A percentile compares a stretch with the other conserved stretches of the same genome.
Evolutionary conservation across 2,888 invertebrate genomes (phyloP).

Genomic region (Phania funesta): DNA sequence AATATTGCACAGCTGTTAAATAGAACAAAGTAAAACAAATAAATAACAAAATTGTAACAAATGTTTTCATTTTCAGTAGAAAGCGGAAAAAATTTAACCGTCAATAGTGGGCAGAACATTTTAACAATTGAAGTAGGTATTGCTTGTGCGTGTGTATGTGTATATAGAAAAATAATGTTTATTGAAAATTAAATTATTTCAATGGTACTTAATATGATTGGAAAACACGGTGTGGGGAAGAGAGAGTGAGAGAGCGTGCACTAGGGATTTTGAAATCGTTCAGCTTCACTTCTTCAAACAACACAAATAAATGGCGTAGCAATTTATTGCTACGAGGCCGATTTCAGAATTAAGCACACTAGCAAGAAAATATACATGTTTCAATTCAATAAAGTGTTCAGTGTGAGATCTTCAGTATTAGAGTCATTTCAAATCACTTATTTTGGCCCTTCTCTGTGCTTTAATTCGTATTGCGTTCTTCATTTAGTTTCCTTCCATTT

Average conservation of each 20-base stretch:
- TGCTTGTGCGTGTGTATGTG: neutral
- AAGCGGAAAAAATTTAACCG: slow-evolving; percentile 1
- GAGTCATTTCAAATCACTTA: no score
- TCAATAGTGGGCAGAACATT: slow-evolving; percentile 24
- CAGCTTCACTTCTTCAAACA: slow-evolving; percentile 43
- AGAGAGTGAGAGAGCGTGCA: neutral
- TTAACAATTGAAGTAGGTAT: slow-evolving; percentile 37
- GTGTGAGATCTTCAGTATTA: no score
- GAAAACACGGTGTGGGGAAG: neutral
- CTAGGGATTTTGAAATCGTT: slow-evolving; percentile 32
- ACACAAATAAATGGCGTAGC: slow-evolving; percentile 39
- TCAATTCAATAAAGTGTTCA: no score
- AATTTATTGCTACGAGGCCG: neutral
- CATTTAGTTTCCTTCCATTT: no score
- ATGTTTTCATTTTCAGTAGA: slow-evolving; percentile 37
- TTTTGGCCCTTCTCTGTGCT: no score
- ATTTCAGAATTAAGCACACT: neutral
- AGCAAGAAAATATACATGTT: no score
- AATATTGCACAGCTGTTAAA: slow-evolving; percentile 53
- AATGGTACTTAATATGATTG: slow-evolving; percentile 40
- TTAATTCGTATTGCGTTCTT: no score
- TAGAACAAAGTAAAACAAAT: slow-evolving; percentile 39
- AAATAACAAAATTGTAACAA: slow-evolving; percentile 49
- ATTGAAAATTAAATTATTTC: slow-evolving; percentile 51
- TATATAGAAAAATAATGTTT: slow-evolving; percentile 20